Conservation (phyloP, 37 sponge, comb jelly and placozoan species). For the Theonella swinhoei region DNA sequence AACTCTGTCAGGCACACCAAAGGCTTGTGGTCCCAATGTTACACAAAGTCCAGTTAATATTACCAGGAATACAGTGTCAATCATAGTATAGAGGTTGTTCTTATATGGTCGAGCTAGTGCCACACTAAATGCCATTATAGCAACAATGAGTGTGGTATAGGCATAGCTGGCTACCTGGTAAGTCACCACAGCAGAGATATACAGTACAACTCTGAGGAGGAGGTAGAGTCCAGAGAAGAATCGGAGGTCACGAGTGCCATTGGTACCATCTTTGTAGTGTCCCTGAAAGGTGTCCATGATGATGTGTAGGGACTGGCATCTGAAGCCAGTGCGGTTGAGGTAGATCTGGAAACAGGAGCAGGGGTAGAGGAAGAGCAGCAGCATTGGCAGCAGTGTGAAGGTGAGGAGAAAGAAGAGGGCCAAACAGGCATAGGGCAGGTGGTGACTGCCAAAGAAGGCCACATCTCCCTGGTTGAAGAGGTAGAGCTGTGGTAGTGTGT, state of each 20-base stretch:
- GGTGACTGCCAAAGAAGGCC: not conserved
- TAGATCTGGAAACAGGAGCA: not conserved
- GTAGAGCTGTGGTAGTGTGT: not conserved
- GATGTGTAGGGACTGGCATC: constrained; percentile 1
- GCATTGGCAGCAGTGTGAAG: constrained; percentile 4
- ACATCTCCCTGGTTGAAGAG: not conserved
- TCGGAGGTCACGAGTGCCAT: constrained; percentile 5
- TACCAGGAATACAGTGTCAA: no score
- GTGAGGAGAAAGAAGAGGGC: not conserved
- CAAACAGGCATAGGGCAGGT: not conserved
- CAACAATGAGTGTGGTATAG: not conserved
- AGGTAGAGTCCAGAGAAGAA: not conserved
- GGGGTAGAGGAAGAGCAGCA: not conserved
- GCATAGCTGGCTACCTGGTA: not conserved
- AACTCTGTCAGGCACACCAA: no score
- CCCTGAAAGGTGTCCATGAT: not conserved
- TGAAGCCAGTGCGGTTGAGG: not conserved
- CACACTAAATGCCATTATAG: not conserved
- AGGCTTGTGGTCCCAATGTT: no score
- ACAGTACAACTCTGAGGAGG: not conserved
- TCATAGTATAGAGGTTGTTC: no score
- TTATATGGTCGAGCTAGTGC: not conserved
- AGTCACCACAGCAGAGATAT: not conserved
- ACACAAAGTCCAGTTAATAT: no score
- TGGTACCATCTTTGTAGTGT: not conserved